Percentiles rank a stretch among this genome's conserved stretches.
Conservation (phyloP, 23 tunicate species). For the Corella eumyota region DNA sequence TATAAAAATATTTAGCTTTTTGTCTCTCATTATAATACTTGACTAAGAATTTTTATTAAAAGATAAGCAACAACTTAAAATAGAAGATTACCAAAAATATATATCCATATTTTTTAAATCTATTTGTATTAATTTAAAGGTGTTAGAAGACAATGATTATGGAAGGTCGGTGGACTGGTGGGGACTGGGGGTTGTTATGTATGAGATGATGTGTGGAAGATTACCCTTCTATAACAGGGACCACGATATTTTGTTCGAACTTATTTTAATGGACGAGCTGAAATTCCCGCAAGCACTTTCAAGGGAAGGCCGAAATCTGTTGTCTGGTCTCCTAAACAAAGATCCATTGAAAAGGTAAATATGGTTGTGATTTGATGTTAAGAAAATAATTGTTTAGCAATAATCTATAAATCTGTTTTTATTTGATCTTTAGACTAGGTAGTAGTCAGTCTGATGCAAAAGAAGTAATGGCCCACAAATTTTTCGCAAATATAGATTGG, state of each 20-base stretch:
- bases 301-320: constrained; percentile 39
- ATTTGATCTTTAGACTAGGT: constrained; percentile 37
- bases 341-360: constrained; percentile 68
- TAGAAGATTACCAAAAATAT: too few relatives aligned
- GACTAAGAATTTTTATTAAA: too few relatives aligned
- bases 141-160: constrained; percentile 87
- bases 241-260: constrained; percentile 79
- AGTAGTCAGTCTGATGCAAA: constrained; percentile 73
- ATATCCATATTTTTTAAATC: too few relatives aligned
- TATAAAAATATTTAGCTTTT: too few relatives aligned
- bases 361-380: too few relatives aligned
- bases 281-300: constrained; percentile 51
- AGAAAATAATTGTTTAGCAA: too few relatives aligned
- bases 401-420: neutral
- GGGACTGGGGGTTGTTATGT: constrained; percentile 96
- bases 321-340: constrained; percentile 54
- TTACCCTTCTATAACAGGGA: constrained; percentile 86
- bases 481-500: constrained; percentile 54
- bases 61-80: too few relatives aligned
- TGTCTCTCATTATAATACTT: too few relatives aligned
- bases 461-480: constrained; percentile 82
- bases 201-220: constrained; percentile 95
- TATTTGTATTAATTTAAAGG: constrained; percentile 39
- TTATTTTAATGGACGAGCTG: constrained; percentile 69
- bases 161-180: constrained; percentile 97